phyloP scores from a whole-genome alignment of 2,797 vertebrate genomes.

The Coendou prehensilis region DNA sequence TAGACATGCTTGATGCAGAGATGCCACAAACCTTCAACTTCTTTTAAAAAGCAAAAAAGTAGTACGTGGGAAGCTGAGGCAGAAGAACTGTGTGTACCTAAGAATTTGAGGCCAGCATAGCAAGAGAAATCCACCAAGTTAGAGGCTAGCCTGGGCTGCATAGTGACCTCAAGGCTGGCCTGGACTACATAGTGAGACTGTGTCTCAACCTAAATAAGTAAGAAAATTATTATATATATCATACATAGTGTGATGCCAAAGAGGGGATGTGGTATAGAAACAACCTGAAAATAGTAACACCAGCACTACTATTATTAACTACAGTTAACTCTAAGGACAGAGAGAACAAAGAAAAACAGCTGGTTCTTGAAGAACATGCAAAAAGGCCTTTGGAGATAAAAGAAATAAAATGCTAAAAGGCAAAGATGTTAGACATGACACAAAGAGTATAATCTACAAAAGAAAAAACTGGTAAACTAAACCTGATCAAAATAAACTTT shows the following conservation, averaged over 20 bases:
- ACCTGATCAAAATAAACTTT: background rate
- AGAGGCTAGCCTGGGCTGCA: background rate
- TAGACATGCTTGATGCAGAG: background rate
- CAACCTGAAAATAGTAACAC: background rate
- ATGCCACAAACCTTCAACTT: background rate
- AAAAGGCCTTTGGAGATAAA: background rate
- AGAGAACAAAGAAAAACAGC: background rate
- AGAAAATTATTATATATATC: background rate
- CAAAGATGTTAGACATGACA: background rate
- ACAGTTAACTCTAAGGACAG: background rate
- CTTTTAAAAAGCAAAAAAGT: background rate
- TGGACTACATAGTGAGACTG: background rate
- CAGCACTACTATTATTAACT: background rate
- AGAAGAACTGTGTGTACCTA: background rate
- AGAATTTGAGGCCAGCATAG: background rate
- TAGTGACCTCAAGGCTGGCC: background rate
- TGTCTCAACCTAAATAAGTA: background rate
- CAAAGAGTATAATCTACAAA: background rate
- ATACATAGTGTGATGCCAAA: background rate
- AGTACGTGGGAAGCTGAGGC: background rate
- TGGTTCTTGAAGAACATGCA: background rate
- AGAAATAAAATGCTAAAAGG: background rate
- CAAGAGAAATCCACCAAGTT: background rate
- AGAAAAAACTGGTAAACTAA: background rate
- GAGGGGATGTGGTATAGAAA: background rate